These are phyloP conservation scores for Basileuterus tristriatus DNA, from an alignment of 2,797 vertebrate species.

Conservation along the genomic window DNA sequence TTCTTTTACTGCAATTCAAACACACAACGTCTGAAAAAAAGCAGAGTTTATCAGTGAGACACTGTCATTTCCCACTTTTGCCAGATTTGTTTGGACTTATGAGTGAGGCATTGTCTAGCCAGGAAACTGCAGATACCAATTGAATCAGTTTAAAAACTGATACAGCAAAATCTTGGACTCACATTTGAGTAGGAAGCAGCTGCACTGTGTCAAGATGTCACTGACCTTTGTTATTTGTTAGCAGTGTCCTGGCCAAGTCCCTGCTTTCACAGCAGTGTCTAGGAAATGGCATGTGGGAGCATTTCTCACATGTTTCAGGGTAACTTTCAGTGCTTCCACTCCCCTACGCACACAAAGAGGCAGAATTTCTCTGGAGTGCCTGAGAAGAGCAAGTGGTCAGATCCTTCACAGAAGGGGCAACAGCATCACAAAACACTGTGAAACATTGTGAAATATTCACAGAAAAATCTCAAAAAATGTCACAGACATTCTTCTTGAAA, in stretches of 20 bases:
- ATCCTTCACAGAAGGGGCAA: neutral
- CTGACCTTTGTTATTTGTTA: neutral
- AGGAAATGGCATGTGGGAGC: neutral
- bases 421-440: neutral
- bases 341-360: neutral
- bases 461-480: neutral
- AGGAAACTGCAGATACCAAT: neutral
- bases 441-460: neutral
- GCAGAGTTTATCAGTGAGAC: neutral
- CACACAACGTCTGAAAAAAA: neutral
- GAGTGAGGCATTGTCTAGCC: neutral
- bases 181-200: neutral
- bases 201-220: neutral
- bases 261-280: neutral
- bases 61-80: neutral
- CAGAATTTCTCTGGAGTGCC: neutral
- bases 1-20: neutral
- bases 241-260: neutral
- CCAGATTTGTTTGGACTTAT: neutral
- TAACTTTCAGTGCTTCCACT: neutral
- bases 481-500: too few species aligned
- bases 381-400: neutral
- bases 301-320: neutral
- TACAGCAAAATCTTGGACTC: neutral
- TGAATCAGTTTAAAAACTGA: neutral